Conservation (phyloP, 2,888 invertebrate genomes). For the Drosophila nr. medialis region DNA sequence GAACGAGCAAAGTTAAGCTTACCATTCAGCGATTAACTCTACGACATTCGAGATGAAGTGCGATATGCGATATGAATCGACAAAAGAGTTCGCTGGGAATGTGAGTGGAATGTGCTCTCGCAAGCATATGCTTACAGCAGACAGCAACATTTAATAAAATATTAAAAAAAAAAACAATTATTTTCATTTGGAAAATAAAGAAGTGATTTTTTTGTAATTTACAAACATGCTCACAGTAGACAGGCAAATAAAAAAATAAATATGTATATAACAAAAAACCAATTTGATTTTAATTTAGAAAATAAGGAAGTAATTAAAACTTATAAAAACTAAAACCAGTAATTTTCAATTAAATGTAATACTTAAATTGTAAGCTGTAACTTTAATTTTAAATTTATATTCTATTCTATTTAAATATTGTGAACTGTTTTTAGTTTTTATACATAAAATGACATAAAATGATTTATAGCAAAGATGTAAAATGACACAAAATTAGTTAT, state of each 20-base stretch:
- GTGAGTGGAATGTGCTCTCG: slow-evolving; percentile 20
- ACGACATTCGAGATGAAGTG: slow-evolving; percentile 45
- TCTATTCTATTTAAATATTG: not conserved
- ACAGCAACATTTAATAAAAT: not conserved
- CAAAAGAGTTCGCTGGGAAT: slow-evolving; percentile 28
- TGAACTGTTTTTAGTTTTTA: not conserved
- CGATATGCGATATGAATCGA: slow-evolving; percentile 40
- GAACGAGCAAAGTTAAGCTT: slow-evolving; percentile 54
- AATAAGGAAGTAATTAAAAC: not conserved
- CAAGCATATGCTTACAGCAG: not conserved
- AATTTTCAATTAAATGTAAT: not conserved
- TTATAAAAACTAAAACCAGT: not conserved
- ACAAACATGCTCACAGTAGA: too few species aligned
- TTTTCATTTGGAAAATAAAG: not conserved
- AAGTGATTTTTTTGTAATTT: not conserved
- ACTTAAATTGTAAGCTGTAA: not conserved
- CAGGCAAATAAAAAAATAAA: not conserved
- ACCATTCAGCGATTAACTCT: slow-evolving; percentile 42
- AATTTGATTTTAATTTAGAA: not conserved
- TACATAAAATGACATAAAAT: not conserved
- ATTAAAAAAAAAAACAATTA: not conserved
- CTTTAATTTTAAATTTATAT: not conserved
- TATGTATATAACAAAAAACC: not conserved
- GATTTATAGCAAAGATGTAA: not conserved
- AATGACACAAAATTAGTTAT: too few species aligned